Base-by-base conservation (phyloP, 2,888 invertebrate genomes). In the Drosophila paramelanica region DNA sequence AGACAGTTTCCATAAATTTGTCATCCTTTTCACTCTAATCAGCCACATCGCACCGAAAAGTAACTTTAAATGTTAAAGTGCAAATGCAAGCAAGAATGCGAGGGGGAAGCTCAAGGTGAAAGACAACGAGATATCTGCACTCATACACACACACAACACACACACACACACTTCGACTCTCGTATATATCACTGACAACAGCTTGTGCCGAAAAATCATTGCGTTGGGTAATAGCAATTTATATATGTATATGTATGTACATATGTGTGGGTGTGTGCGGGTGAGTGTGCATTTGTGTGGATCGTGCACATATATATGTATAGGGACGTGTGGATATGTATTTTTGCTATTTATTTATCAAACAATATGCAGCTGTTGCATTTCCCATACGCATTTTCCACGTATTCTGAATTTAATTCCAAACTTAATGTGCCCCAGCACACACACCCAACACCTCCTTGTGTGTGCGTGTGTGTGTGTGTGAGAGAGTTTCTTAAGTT, bases 341-440 rank as follows among this genome's bases (percentile, higher is more conserved):
- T 64, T 55, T 62, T 68, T 62, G 50, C 62, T 72, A 77, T 82
- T 79, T 85, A 82, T 83, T 83, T 83, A 86, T 83, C 85, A 82
- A 79, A 79, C 82, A 79, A 67, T 55, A 67, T 80, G 80, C 83
- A 83, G 77, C 86, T 83, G 83, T 77, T 83, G 83, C 83, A 82
- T 68, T 86, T 86, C 86, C 80, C 86, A 85, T 73, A 82, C 75
- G 80, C 77, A 75, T 75, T 82, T 73, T 67, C 66, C 72, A 74
- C 77, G 72, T 77, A 79, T 77, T 82, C 77, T 70, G 66, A 79
- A 75, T 74, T 72, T 72, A 67, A 74, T 82, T 67, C 66, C 70
- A 59, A 74, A 72, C 79, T 70, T 69, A 85, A 82, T 70, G 69
- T 55, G 49, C 52, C 38, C 50, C 59, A n/a, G 14, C 41, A 25